Conservation (phyloP, 2,888 invertebrate species). For the Macaria liturata region DNA sequence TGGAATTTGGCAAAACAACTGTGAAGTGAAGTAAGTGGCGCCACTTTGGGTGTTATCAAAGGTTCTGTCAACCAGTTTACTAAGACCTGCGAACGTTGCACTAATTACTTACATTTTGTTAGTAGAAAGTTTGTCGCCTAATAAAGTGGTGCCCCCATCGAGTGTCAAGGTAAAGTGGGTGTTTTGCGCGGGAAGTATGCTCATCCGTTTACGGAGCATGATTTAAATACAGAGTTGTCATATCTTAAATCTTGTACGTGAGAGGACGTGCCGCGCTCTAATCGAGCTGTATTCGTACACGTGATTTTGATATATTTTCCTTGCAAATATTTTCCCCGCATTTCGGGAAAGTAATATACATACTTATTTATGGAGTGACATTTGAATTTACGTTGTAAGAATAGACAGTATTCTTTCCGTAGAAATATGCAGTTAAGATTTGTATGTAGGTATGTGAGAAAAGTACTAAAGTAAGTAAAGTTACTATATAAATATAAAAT, state of each 20-base stretch:
- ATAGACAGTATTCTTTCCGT: too few relatives aligned
- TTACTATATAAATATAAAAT: too few relatives aligned
- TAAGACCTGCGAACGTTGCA: slow-evolving; percentile 1
- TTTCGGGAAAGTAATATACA: too few relatives aligned
- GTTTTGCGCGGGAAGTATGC: slow-evolving; percentile 36
- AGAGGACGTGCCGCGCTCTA: slow-evolving; percentile 50
- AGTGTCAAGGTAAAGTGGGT: slow-evolving; percentile 30
- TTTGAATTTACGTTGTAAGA: too few relatives aligned
- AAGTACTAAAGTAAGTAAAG: too few relatives aligned
- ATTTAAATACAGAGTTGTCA: slow-evolving; percentile 70
- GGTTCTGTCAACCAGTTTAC: slow-evolving; percentile 6
- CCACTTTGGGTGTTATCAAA: slow-evolving; percentile 16
- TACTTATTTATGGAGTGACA: too few relatives aligned
- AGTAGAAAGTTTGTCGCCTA: not conserved
- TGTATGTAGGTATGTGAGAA: too few relatives aligned
- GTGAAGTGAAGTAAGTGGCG: slow-evolving; percentile 19
- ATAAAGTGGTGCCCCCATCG: slow-evolving; percentile 11
- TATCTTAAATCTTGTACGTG: slow-evolving; percentile 74
- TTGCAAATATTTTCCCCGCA: too few relatives aligned
- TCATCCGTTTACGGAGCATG: slow-evolving; percentile 49
- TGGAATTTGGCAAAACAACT: too few relatives aligned
- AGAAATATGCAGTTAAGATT: too few relatives aligned
- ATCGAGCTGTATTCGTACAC: slow-evolving; percentile 30
- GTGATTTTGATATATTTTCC: slow-evolving; percentile 23
- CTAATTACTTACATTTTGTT: too few relatives aligned